Percentiles rank a stretch among this genome's conserved stretches.
phyloP scores from a whole-genome alignment of 2,113 vertebrate genomes.

The Lophochroa leadbeateri region DNA sequence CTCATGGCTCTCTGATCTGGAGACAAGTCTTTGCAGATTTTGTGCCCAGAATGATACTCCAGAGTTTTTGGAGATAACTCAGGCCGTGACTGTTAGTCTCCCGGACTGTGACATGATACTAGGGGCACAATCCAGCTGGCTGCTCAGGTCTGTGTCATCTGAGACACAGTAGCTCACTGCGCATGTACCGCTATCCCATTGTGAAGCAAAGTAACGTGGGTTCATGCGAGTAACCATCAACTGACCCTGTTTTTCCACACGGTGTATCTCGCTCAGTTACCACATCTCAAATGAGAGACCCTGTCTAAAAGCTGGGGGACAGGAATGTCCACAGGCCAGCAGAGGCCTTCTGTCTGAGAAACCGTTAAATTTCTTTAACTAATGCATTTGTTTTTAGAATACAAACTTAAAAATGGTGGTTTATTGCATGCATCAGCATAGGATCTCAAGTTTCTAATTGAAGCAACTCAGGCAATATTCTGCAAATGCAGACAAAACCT shows the following conservation, averaged over 20 bases:
- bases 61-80: background rate
- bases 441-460: background rate
- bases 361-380: background rate
- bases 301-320: background rate
- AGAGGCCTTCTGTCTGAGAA: background rate
- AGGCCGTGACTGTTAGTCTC: background rate
- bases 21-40: background rate
- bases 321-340: background rate
- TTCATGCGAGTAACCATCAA: background rate
- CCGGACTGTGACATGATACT: fast-evolving
- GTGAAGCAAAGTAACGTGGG: background rate
- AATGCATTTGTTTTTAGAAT: background rate
- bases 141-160: background rate
- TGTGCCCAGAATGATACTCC: background rate
- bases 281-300: background rate
- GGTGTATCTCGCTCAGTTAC: background rate
- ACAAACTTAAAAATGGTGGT: background rate
- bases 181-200: background rate
- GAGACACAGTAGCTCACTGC: conserved; percentile 1
- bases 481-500: background rate
- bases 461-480: background rate
- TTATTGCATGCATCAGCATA: background rate
- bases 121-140: background rate
- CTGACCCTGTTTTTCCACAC: background rate
- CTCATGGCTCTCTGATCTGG: background rate